Evolutionary conservation across 2,113 vertebrate species (phyloP), one percentile per base, ranked within the genome.

Genomic region (Atrichornis clamosus): DNA sequence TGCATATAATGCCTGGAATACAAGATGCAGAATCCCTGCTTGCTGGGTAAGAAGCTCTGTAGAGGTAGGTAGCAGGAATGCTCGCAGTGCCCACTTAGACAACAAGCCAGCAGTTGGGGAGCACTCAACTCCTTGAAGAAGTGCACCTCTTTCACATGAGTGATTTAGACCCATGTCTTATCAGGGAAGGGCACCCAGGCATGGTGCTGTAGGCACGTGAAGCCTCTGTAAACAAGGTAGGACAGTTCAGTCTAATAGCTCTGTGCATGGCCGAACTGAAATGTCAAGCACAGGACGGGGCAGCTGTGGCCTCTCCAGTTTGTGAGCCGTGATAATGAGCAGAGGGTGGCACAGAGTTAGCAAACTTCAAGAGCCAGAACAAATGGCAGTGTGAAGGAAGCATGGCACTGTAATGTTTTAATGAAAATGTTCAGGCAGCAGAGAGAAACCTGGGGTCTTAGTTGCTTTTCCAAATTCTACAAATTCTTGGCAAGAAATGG

Each of bases 1-100:
- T 81, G 69, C 52, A 7, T 92, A 28, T 93, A 92, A 92, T 92
- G 86, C 90, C 70, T 92, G 85, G 76, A 86, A 76, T 72, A 73
- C 69, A 81, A 74, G 93, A 33, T 44, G 63, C 77, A 84, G 82
- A 52, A 81, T 87, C 68, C 33, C 30, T 72, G 33, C 63, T 87
- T 55, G 80, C 47, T 70, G 93, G 64, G 15, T 86, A 32, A 77
- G 68, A 76, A 84, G 79, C 79, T 84, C 28, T 93, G 28, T 55
- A 33, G 70, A 46, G 77, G 60, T 35, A 59, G 76, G 39, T 32
- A 27, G 35, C 44, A 80, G 83, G 59, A 92, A 5, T 39, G n/a
- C 30, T 86, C 1, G 5, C 52, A 46, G 46, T 1, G 2, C 33
- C 55, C 19, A 3, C 52, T 85, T 24, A 5, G 0, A 37, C 44